Base-by-base conservation (phyloP, 92 coral and sea anemone genomes). In the Epizoanthus ramosus region DNA sequence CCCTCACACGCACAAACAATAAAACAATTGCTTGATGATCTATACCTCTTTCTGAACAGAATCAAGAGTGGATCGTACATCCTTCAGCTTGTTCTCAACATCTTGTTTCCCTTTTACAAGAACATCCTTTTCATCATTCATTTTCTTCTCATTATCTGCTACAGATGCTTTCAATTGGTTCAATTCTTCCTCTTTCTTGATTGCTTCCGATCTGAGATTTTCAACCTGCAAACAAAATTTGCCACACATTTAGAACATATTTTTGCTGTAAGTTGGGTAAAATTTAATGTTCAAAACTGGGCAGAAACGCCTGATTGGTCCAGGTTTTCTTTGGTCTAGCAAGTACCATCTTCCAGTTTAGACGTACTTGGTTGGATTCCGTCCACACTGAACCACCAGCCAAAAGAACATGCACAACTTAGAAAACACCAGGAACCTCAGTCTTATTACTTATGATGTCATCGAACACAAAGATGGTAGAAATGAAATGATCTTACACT, bases 161-260 rank as follows among this genome's bases (percentile, higher is more conserved):
- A 84, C 67, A 3, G 97, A 88, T 15, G 89, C 80, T 47, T 84
- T 88, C 84, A 87, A 45, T 69, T 86, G 87, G 19, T 74, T 63
- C 3, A 92, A 75, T 45, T 93, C 87, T 67, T 91, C 85, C 33
- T 90, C 91, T 75, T 89, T 86, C 76, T 75, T 73, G 39, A 84
- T 14, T 35, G 95, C 90, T 9, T 73, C 65, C 3, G 83, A 81
- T 66, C 84, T 93, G 57, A 90, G 80, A 28, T 45, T 87, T 60
- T 89, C 92, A 47, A 95, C 74, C 98, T 95, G 75, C 31, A 84
- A 60, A 16, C 28, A 73, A 13, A 25, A 68, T 12, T 12, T 15
- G 47, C 6, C 43, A 67, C 5, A 67, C 13, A n/a, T 28, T 33
- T 4, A 7, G 18, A 13, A 16, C 8, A 65, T 28, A 28, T 28